These are phyloP conservation scores for Phorcus lineatus DNA, from an alignment of 2,888 invertebrate species.

Conservation along the genomic window DNA sequence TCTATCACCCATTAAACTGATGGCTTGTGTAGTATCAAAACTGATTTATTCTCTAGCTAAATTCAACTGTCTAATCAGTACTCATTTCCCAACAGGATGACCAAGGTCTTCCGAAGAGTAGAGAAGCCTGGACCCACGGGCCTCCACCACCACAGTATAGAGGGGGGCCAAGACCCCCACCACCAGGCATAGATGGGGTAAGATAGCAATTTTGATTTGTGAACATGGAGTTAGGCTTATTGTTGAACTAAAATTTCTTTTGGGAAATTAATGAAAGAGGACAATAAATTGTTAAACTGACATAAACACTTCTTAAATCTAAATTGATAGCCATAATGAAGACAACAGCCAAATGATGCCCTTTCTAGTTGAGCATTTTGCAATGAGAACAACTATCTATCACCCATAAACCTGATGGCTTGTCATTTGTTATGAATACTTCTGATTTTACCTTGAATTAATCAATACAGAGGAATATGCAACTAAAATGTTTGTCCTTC, in stretches of 20 bases:
- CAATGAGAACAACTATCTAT: neutral
- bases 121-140: constrained; percentile 67
- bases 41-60: neutral
- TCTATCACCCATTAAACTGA: constrained; percentile 1
- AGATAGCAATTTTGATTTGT: too few species aligned
- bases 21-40: neutral
- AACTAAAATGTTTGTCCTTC: neutral
- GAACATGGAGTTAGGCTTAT: too few species aligned
- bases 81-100: constrained; percentile 47
- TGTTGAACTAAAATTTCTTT: too few species aligned
- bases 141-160: constrained; percentile 67
- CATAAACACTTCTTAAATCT: too few species aligned
- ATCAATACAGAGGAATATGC: too few species aligned
- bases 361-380: too few species aligned
- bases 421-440: too few species aligned
- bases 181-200: constrained; percentile 67
- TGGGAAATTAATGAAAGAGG: too few species aligned
- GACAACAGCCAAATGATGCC: too few species aligned
- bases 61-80: neutral
- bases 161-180: constrained; percentile 61
- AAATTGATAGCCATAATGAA: too few species aligned
- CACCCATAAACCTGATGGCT: neutral
- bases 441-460: too few species aligned
- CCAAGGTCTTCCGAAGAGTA: constrained; percentile 48
- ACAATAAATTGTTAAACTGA: too few species aligned